Conservation (phyloP, 2,888 invertebrate species). For the Axea sp. region DNA sequence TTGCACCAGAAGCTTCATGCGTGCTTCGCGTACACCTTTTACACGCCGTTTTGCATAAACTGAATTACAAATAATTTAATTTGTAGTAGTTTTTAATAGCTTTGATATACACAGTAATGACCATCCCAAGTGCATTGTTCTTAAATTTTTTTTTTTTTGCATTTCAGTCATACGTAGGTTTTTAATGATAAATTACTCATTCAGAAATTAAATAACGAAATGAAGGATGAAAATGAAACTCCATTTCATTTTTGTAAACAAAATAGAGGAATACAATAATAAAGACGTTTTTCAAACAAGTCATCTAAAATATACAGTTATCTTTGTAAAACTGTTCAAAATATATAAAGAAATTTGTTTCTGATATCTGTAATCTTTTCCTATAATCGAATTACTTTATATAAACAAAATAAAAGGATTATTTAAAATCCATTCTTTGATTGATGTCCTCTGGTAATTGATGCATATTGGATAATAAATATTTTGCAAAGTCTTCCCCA, state of each 20-base stretch:
- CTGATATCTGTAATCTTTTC: too few species aligned
- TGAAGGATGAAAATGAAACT: slow-evolving; percentile 28
- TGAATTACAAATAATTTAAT: too few species aligned
- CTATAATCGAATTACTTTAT: slow-evolving; percentile 12
- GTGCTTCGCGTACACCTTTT: slow-evolving; percentile 4
- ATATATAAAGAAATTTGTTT: too few species aligned
- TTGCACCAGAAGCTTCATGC: neutral
- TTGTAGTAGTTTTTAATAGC: too few species aligned
- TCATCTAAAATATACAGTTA: too few species aligned
- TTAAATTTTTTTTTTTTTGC: too few species aligned
- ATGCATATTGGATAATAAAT: slow-evolving; percentile 22
- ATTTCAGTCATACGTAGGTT: too few species aligned
- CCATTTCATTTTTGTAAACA: slow-evolving; percentile 7
- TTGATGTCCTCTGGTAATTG: slow-evolving; percentile 17
- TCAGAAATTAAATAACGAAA: slow-evolving; percentile 10
- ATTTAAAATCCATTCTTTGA: neutral
- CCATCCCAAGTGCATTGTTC: too few species aligned
- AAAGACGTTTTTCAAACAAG: too few species aligned
- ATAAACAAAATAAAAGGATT: slow-evolving; percentile 7
- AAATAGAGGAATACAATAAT: too few species aligned
- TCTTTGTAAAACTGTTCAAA: too few species aligned
- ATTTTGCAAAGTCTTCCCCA: slow-evolving; percentile 22
- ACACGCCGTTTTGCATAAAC: slow-evolving; percentile 2
- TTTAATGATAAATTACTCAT: slow-evolving; percentile 4
- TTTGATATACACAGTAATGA: too few species aligned